Evolutionary conservation across 92 coral and sea anemone genomes (phyloP), one percentile per base, ranked within the genome.

Genomic region (Nematostella vectensis): DNA sequence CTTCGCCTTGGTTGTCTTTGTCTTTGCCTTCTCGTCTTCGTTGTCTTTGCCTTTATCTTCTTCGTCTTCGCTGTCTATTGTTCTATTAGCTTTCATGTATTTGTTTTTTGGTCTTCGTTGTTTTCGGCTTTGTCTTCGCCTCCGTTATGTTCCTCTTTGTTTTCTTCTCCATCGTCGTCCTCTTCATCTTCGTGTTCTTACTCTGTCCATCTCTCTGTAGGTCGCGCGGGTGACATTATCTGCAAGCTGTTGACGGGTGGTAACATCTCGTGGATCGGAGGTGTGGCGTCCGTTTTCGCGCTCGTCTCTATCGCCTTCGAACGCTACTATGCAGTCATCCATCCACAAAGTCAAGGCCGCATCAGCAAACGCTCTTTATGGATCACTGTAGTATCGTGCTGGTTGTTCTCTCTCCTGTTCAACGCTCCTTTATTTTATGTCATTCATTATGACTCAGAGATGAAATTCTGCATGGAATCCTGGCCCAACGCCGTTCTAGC

Each of bases 381-480:
- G 3, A 31, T 27, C 9, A 65, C 47, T 9, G 44, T 65, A 36
- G 24, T 44, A 18, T 22, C 71, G 29, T 69, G 77, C 27, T 77
- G 83, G 83, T n/a, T 63, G 22, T 77, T 69, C 25, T 57, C 83
- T n/a, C 26, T 33, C 21, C 12, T 33, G 10, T 69, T 77, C 49
- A 69, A 77, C 23, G 3, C 47, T 0, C 77, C 83, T 0, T 27
- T 69, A 11, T 69, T 77, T 43, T 70, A 55, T 27, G 68, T 31
- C 9, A 57, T 77, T 11, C 58, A 40, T 52, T 77, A 62, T 30
- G 67, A 69, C 45, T 13, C 68, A 1, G 19, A 48, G 3, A 20
- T 10, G 4, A 11, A 50, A 15, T 69, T 62, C 61, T 77, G 83
- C 44, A 12, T 63, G 2, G 83, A 71, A 62, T 29, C 22, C 11